Base-by-base conservation (phyloP, 2,888 invertebrate genomes). In the Acanthosoma haemorrhoidale region DNA sequence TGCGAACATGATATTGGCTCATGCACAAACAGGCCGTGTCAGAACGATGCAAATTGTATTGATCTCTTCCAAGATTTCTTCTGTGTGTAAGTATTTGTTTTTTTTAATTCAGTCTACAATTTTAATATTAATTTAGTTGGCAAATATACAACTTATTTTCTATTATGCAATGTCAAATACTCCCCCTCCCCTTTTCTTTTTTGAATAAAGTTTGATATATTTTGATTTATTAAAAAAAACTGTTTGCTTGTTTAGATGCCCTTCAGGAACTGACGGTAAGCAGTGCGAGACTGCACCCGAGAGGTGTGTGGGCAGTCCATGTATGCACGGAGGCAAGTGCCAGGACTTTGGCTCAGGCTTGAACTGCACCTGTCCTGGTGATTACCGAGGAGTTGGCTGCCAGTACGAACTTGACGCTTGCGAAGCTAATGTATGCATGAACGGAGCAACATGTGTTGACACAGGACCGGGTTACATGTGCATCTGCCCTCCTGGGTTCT, bases 241-340 rank as follows among this genome's bases (percentile, higher is more conserved):
- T 13, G 15, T 21, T 51, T 66, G 69, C 64, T 38, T 71, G 79
- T 79, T 66, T 76, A 90, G 89, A 8, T 95, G 95, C 77, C 94
- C 94, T 58, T 93, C 92, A 74, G 96, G 96, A 76, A 96, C 96
- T 0, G 96, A 96, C 78, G 97, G 96, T 9, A 96, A 96, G 80
- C 91, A 95, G 79, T 97, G 97, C 80, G 96, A 96, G 81, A 94
- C 94, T 0, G 95, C 96, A 0, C 96, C 96, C 3, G 95, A 96
- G 81, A 87, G 96, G 74, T 94, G 94, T 79, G 91, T 94, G 72
- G 94, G 94, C 29, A 90, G 90, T 77, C 94, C 94, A 4, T 97
- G 96, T 79, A 95, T 95, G 92, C 96, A 97, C 77, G 93, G 91
- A 58, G 96, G 96, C 67, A 90, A 90, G 78, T 97, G 96, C 77